These are phyloP conservation scores for Pteromalus puparum DNA, from an alignment of 1,140 invertebrate genomes.

Conservation along the genomic window DNA sequence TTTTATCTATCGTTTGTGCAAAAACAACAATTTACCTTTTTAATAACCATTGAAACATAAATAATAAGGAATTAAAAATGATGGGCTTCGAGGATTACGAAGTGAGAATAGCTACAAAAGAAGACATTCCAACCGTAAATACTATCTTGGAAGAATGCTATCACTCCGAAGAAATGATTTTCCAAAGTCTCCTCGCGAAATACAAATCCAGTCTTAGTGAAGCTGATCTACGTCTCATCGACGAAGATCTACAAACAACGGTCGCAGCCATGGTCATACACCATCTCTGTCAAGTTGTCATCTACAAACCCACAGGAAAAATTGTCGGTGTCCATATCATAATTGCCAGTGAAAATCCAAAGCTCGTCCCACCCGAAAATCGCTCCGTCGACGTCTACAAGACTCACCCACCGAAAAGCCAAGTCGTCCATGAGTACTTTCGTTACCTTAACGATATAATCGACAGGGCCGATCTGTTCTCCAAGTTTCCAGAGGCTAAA, in stretches of 20 bases:
- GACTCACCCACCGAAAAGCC: not conserved
- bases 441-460: constrained; percentile 51
- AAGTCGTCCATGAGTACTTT: constrained; percentile 48
- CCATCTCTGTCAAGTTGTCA: constrained; percentile 45
- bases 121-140: constrained; percentile 4
- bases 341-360: constrained; percentile 42
- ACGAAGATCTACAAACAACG: constrained; percentile 43
- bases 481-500: constrained; percentile 33
- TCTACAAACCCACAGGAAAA: constrained; percentile 26
- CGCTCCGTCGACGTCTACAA: constrained; percentile 18
- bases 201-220: not conserved
- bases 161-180: constrained; percentile 55
- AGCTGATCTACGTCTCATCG: constrained; percentile 19
- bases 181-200: constrained; percentile 42
- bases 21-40: too few species aligned
- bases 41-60: too few species aligned
- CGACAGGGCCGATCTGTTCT: constrained; percentile 39
- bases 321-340: constrained; percentile 49
- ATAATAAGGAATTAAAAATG: too few species aligned
- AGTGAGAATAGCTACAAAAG: not conserved
- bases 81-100: too few species aligned
- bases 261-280: constrained; percentile 28
- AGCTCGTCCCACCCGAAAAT: constrained; percentile 5
- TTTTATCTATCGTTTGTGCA: too few species aligned
- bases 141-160: constrained; percentile 45